Conservation (phyloP, 2,888 invertebrate species). For the Eupithecia insigniata region DNA sequence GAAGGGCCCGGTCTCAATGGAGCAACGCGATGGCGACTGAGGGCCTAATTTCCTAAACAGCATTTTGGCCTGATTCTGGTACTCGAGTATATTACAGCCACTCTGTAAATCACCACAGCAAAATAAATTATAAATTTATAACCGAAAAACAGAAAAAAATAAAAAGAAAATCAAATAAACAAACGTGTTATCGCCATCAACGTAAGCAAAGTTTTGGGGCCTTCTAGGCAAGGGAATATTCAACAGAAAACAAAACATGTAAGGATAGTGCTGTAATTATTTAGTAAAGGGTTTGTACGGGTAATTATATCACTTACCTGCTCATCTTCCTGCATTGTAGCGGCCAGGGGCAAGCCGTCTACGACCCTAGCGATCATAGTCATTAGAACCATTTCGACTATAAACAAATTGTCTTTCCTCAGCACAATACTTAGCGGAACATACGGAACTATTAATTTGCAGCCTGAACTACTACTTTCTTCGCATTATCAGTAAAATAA, state of each 20-base stretch:
- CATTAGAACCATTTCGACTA: constrained; percentile 93
- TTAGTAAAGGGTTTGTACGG: constrained; percentile 3
- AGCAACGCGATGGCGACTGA: constrained; percentile 95
- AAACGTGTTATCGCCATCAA: constrained; percentile 39
- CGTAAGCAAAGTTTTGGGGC: constrained; percentile 36
- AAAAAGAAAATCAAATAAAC: constrained; percentile 47
- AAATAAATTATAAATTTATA: constrained; percentile 60
- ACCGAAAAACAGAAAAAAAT: constrained; percentile 31
- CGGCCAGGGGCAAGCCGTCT: constrained; percentile 97
- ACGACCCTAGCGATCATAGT: constrained; percentile 98
- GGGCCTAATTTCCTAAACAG: constrained; percentile 96
- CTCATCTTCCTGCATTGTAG: constrained; percentile 99
- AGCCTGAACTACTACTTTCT: constrained; percentile 64
- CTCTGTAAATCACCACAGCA: constrained; percentile 87
- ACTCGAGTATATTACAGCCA: constrained; percentile 97
- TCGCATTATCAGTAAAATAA: constrained; percentile 67
- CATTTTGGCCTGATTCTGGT: constrained; percentile 99
- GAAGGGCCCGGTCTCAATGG: constrained; percentile 98
- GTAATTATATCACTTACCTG: constrained; percentile 86
- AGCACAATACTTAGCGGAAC: constrained; percentile 48
- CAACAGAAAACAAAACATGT: constrained; percentile 18
- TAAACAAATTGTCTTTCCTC: constrained; percentile 51
- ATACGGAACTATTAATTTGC: constrained; percentile 39
- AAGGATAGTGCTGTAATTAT: constrained; percentile 15
- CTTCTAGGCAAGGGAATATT: constrained; percentile 8